Conservation (phyloP, 1,140 invertebrate species). For the Chymomyza costata region DNA sequence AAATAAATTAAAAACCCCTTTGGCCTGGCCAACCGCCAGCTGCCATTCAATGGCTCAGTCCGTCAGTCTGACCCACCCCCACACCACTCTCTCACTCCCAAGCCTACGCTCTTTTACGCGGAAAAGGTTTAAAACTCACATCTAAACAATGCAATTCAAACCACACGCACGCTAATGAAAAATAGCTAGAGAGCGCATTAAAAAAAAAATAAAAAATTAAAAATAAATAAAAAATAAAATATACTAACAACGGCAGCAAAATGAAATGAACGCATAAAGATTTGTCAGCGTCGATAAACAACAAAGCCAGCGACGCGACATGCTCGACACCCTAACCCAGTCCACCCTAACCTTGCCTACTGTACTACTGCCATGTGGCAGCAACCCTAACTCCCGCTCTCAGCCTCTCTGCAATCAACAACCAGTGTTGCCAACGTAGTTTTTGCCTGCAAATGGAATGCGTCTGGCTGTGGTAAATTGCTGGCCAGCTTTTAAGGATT, state of each 20-base stretch:
- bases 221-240: constrained; percentile 9
- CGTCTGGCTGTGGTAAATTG: constrained; percentile 39
- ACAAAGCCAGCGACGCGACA: constrained; percentile 50
- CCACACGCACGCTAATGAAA: constrained; percentile 62
- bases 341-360: no score
- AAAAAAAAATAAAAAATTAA: constrained; percentile 36
- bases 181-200: constrained; percentile 57
- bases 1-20: constrained; percentile 66
- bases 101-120: not conserved
- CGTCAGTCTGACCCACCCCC: not conserved
- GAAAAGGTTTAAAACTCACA: no score
- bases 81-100: constrained; percentile 2
- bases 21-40: not conserved
- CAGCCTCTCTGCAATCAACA: no score
- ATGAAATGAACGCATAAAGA: constrained; percentile 59
- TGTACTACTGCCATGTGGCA: no score
- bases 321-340: constrained; percentile 2
- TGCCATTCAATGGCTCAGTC: constrained; percentile 27
- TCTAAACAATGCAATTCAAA: constrained; percentile 45
- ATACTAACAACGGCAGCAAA: constrained; percentile 13
- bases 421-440: no score
- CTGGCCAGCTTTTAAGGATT: not conserved
- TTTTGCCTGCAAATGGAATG: no score
- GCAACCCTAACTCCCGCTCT: no score
- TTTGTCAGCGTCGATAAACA: constrained; percentile 71